Percentiles rank a stretch among this genome's conserved stretches.
Conservation (phyloP, 2,888 invertebrate genomes). For the Slavum lentiscoides region DNA sequence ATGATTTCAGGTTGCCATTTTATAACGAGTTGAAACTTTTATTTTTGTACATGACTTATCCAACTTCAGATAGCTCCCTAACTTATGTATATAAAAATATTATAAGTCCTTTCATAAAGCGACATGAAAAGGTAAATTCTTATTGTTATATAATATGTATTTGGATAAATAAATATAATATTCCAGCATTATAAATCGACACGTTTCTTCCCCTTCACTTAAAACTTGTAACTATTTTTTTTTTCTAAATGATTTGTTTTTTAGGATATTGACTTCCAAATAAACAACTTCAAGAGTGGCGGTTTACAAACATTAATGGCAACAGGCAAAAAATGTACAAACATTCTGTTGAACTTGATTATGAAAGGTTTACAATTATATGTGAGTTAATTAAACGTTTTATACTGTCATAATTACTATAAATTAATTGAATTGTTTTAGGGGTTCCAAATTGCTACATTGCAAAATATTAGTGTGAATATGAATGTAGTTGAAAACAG, state of each 20-base stretch:
- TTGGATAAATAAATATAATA: not conserved
- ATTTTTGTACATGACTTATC: constrained; percentile 45
- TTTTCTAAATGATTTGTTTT: not conserved
- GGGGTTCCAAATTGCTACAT: constrained; percentile 29
- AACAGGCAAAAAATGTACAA: constrained; percentile 41
- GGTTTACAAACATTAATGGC: constrained; percentile 40
- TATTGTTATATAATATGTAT: not conserved
- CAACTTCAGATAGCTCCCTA: constrained; percentile 44
- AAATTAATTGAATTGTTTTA: not conserved
- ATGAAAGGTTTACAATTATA: constrained; percentile 24
- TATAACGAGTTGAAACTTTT: constrained; percentile 46
- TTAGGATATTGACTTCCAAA: constrained; percentile 40
- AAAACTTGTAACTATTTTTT: not conserved
- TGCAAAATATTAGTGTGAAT: constrained; percentile 21
- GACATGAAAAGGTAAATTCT: constrained; percentile 39
- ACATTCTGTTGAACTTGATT: constrained; percentile 13
- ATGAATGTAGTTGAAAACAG: constrained; percentile 7
- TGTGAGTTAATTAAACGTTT: constrained; percentile 18
- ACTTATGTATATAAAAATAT: constrained; percentile 47
- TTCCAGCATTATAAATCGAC: not conserved
- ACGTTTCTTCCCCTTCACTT: too few relatives aligned
- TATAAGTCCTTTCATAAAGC: constrained; percentile 37
- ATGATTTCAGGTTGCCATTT: constrained; percentile 36
- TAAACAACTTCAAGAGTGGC: constrained; percentile 24
- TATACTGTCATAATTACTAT: not conserved